Conservation (phyloP, 2,888 invertebrate genomes). For the Bombyx huttoni region DNA sequence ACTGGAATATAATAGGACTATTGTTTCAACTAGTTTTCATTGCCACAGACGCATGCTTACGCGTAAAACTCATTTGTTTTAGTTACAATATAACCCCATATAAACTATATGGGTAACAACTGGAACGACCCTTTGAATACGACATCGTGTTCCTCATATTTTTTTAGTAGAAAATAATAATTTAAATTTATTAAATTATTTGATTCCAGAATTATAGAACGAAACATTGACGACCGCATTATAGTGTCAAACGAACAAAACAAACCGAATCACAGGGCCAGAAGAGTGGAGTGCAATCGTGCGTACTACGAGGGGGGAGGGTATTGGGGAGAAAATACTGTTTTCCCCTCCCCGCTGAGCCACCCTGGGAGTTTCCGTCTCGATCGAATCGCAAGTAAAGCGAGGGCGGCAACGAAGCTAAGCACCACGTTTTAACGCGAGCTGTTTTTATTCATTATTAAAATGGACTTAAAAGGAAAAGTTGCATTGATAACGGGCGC, state of each 20-base stretch:
- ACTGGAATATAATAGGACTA: too few relatives aligned
- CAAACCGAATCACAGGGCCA: conserved; percentile 40
- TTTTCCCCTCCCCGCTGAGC: conserved; percentile 19
- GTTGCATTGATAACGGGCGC: conserved; percentile 82
- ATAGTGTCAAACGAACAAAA: conserved; percentile 3
- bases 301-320: conserved; percentile 60
- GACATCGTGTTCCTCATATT: too few relatives aligned
- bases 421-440: conserved; percentile 35
- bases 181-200: too few relatives aligned
- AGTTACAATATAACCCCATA: too few relatives aligned
- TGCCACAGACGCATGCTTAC: too few relatives aligned
- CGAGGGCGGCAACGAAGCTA: conserved; percentile 31
- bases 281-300: conserved; percentile 50
- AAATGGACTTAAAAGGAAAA: conserved; percentile 82
- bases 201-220: too few relatives aligned
- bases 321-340: conserved; percentile 33
- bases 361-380: conserved; percentile 24
- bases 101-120: too few relatives aligned
- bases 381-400: conserved; percentile 53
- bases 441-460: conserved; percentile 24
- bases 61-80: too few relatives aligned
- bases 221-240: too few relatives aligned
- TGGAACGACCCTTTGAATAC: too few relatives aligned
- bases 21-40: too few relatives aligned
- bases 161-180: too few relatives aligned